phyloP scores from a whole-genome alignment of 1,140 invertebrate genomes.

The Drosophila micromelanica region DNA sequence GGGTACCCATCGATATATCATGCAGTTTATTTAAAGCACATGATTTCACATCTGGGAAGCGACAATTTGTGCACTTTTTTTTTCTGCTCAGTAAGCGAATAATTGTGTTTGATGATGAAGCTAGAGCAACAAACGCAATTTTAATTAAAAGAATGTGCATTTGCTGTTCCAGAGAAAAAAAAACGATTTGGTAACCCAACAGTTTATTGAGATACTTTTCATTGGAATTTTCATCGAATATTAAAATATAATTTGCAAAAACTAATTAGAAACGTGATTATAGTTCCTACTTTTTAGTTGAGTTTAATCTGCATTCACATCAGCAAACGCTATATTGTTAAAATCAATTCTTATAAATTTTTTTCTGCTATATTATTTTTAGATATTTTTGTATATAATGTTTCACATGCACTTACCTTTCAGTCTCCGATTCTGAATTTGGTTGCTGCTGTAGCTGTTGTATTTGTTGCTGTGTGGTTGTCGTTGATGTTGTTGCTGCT shows the following conservation, averaged over 20 bases:
- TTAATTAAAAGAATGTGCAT: background rate
- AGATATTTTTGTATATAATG: background rate
- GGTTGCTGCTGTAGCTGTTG: constrained; percentile 77
- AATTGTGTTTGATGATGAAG: background rate
- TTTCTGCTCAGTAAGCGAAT: background rate
- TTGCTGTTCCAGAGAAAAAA: background rate
- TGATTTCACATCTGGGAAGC: constrained; percentile 26
- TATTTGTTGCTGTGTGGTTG: constrained; percentile 66
- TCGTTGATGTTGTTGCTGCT: constrained; percentile 53
- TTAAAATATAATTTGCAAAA: too few species aligned
- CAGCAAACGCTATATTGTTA: too few species aligned
- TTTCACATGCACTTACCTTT: constrained; percentile 71
- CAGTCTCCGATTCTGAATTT: constrained; percentile 84
- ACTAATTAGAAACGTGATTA: too few species aligned
- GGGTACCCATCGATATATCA: constrained; percentile 25
- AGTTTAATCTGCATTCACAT: too few species aligned
- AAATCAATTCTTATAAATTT: too few species aligned
- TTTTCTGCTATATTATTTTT: too few species aligned
- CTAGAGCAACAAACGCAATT: background rate
- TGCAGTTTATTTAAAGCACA: constrained; percentile 39
- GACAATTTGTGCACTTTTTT: constrained; percentile 8
- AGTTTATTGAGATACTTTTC: too few species aligned
- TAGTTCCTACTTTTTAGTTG: too few species aligned
- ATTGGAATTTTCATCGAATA: too few species aligned
- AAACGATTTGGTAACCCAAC: too few species aligned